Conservation (phyloP, 2,888 invertebrate genomes). For the Diaperis boleti region DNA sequence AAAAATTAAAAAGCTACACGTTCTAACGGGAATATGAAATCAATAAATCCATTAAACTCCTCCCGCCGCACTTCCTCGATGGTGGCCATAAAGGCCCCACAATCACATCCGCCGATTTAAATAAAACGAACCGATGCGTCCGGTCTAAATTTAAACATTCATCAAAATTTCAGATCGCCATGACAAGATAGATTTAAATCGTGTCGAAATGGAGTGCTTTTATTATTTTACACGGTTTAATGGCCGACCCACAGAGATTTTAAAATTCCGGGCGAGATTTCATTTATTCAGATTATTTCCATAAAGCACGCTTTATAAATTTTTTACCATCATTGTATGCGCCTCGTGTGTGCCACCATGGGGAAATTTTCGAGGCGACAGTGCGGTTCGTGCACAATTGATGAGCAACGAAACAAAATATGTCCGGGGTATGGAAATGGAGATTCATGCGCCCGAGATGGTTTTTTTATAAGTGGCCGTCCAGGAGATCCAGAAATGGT, state of each 20-base stretch:
- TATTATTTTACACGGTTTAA: slow-evolving; percentile 27
- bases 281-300: slow-evolving; percentile 25
- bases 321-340: slow-evolving; percentile 20
- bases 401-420: slow-evolving; percentile 14
- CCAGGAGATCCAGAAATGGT: neutral
- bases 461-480: neutral
- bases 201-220: slow-evolving; percentile 18
- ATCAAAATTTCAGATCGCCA: slow-evolving; percentile 21
- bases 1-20: no score
- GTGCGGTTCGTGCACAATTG: slow-evolving; percentile 12
- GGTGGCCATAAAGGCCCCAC: no score
- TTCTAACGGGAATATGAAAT: no score
- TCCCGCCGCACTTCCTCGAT: no score
- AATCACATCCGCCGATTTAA: no score
- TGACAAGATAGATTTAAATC: slow-evolving; percentile 21
- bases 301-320: slow-evolving; percentile 17
- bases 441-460: neutral
- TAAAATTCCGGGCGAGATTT: slow-evolving; percentile 12
- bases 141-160: slow-evolving; percentile 19
- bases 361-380: neutral
- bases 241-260: slow-evolving; percentile 23
- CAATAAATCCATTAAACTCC: no score
- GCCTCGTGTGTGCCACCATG: slow-evolving; percentile 1
- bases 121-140: no score
- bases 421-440: slow-evolving; percentile 7